These are phyloP conservation scores for Heliconius himera DNA, from an alignment of 1,140 invertebrate species.

Conservation along the genomic window DNA sequence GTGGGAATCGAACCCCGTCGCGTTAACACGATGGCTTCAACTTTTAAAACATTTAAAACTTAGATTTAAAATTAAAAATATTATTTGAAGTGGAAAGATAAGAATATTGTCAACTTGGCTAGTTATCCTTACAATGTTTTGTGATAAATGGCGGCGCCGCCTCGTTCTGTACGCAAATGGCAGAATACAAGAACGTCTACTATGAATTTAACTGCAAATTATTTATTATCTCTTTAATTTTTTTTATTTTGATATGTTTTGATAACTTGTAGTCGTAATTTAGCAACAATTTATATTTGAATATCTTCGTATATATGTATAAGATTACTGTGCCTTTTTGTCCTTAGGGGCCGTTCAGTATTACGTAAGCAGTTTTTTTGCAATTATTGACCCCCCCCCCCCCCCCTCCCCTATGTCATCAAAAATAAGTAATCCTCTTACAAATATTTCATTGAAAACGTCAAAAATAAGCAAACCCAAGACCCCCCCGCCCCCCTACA, in stretches of 20 bases:
- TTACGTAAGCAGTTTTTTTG: too few species aligned
- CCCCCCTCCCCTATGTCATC: too few species aligned
- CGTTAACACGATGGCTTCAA: too few species aligned
- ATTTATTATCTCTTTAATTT: background rate
- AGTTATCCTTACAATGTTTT: conserved; percentile 16
- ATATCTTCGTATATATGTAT: background rate
- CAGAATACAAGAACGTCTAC: conserved; percentile 4
- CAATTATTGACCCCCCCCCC: too few species aligned
- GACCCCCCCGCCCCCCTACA: too few species aligned
- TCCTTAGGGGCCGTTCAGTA: too few species aligned
- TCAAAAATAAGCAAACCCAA: too few species aligned
- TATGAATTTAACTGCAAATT: conserved; percentile 7
- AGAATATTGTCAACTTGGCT: conserved; percentile 17
- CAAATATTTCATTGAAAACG: too few species aligned
- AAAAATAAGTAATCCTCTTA: too few species aligned
- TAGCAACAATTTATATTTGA: background rate
- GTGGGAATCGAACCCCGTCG: too few species aligned
- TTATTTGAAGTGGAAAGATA: conserved; percentile 10
- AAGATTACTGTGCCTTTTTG: too few species aligned
- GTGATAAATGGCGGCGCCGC: conserved; percentile 23
- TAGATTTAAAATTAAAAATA: background rate
- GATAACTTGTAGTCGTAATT: background rate
- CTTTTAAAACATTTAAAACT: too few species aligned
- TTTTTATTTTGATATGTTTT: background rate
- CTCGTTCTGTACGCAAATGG: conserved; percentile 15